Conservation (phyloP, 1,140 invertebrate species). For the Heliconius congener region DNA sequence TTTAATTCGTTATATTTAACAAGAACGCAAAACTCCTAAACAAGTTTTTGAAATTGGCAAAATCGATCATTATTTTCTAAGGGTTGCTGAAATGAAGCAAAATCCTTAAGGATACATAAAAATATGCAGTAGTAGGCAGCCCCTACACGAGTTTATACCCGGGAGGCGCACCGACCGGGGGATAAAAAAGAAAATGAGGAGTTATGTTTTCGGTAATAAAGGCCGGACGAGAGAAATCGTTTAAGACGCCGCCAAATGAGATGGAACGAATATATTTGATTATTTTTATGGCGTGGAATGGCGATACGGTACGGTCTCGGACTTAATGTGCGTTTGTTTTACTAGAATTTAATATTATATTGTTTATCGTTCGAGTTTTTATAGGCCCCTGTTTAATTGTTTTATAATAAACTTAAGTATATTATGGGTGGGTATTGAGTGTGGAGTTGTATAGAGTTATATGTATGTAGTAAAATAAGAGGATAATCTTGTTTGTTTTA, state of each 20-base stretch:
- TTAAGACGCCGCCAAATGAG: slow-evolving; percentile 80
- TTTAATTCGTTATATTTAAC: slow-evolving; percentile 21
- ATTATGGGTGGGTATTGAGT: not conserved
- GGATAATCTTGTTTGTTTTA: not conserved
- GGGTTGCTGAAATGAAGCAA: slow-evolving; percentile 55
- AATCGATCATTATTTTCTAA: slow-evolving; percentile 44
- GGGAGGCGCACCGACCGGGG: slow-evolving; percentile 66
- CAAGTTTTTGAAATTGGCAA: slow-evolving; percentile 33
- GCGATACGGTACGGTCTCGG: slow-evolving; percentile 70
- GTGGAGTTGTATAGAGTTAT: not conserved
- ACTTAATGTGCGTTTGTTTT: slow-evolving; percentile 78
- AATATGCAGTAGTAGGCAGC: slow-evolving; percentile 72
- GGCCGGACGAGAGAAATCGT: slow-evolving; percentile 80
- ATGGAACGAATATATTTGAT: slow-evolving; percentile 81
- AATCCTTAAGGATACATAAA: slow-evolving; percentile 64
- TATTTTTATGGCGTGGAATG: slow-evolving; percentile 79
- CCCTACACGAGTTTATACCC: slow-evolving; percentile 62
- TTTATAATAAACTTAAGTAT: slow-evolving; percentile 23
- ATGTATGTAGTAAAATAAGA: not conserved
- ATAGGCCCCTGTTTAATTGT: slow-evolving; percentile 48
- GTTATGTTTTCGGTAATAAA: slow-evolving; percentile 81
- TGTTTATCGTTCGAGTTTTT: slow-evolving; percentile 54
- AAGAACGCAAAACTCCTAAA: slow-evolving; percentile 34
- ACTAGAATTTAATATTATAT: slow-evolving; percentile 70
- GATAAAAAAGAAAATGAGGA: slow-evolving; percentile 81